Evolutionary conservation across 2,797 vertebrate genomes (phyloP).

Genomic region (Mionectes olivaceus): DNA sequence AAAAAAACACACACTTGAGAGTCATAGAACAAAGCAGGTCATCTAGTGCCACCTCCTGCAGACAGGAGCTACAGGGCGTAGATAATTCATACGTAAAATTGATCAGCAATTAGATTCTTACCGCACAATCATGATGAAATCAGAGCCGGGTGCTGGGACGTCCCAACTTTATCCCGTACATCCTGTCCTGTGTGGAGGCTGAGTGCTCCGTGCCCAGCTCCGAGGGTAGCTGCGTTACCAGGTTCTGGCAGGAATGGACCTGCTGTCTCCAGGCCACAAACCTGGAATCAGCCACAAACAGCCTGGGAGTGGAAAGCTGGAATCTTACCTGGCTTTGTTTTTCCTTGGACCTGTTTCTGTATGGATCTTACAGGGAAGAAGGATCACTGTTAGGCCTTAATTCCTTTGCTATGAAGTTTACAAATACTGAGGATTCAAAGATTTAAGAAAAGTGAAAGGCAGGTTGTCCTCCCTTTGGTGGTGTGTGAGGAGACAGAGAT

Average conservation of each 20-base stretch:
- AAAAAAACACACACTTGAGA: neutral
- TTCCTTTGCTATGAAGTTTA: neutral
- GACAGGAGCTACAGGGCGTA: neutral
- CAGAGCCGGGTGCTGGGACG: neutral
- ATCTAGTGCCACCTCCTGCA: neutral
- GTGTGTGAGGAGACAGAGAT: neutral
- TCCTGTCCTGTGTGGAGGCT: neutral
- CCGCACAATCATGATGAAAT: neutral
- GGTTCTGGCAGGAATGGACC: neutral
- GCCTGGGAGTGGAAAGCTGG: neutral
- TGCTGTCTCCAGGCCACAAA: neutral
- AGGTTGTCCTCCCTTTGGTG: neutral
- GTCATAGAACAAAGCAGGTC: neutral
- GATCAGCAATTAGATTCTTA: neutral
- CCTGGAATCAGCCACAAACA: neutral
- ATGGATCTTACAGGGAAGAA: neutral
- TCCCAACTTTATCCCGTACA: rapidly evolving
- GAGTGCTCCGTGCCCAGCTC: neutral
- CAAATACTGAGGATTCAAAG: neutral
- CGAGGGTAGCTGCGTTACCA: neutral
- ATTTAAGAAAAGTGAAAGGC: neutral
- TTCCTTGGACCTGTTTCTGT: neutral
- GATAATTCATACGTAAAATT: neutral
- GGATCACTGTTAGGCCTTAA: neutral
- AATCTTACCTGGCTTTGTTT: neutral